phyloP scores from a whole-genome alignment of 2,113 vertebrate species.

The Oplegnathus fasciatus region DNA sequence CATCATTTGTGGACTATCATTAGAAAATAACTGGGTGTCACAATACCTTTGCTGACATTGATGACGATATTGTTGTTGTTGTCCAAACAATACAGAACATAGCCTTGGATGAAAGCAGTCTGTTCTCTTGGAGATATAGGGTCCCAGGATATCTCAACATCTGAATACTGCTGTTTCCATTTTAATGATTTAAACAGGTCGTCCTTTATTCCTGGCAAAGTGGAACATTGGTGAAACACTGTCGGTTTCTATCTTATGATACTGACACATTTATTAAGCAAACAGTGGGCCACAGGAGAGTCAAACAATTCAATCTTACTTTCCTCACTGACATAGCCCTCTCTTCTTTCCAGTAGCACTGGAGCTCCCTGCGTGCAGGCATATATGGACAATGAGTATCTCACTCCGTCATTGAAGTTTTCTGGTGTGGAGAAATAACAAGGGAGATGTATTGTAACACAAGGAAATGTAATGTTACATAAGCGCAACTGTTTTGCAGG shows the following conservation, averaged over 20 bases:
- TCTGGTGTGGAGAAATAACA: slow-evolving; percentile 45
- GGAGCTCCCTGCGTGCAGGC: slow-evolving; percentile 69
- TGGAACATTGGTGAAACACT: neutral
- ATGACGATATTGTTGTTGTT: fast-evolving
- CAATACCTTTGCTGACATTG: slow-evolving; percentile 59
- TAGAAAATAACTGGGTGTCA: neutral
- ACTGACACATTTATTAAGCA: neutral
- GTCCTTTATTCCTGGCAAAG: slow-evolving; percentile 35
- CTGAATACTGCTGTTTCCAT: neutral
- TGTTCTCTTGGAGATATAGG: slow-evolving; percentile 42
- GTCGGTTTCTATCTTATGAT: neutral
- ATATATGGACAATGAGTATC: slow-evolving; percentile 76
- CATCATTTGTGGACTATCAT: neutral
- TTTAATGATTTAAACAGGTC: slow-evolving; percentile 13
- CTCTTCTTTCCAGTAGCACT: slow-evolving; percentile 60
- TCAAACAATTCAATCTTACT: slow-evolving; percentile 54
- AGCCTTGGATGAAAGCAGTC: slow-evolving; percentile 72
- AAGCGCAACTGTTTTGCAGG: neutral
- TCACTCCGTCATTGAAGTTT: slow-evolving; percentile 52
- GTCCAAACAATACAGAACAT: slow-evolving; percentile 45
- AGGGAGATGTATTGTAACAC: neutral
- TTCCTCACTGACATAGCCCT: slow-evolving; percentile 73
- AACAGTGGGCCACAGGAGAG: neutral
- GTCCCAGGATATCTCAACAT: slow-evolving; percentile 70
- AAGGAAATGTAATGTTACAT: neutral